Percentiles rank a stretch among this genome's conserved stretches.
These are phyloP conservation scores for Zootermopsis nevadensis DNA, from an alignment of 2,888 invertebrate species.

Conservation along the genomic window DNA sequence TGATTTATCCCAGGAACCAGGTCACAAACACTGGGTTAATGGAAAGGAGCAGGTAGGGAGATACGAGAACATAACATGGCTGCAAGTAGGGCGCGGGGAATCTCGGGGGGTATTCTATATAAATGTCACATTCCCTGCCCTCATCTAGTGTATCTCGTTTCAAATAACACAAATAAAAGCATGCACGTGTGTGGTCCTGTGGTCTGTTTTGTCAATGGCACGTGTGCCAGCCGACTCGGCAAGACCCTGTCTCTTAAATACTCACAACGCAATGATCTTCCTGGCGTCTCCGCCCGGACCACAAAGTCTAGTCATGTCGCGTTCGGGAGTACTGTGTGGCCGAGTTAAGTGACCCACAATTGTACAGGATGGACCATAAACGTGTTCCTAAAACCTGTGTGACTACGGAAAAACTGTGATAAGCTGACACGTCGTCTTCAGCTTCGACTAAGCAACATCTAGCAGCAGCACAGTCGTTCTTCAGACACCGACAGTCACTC, in stretches of 20 bases:
- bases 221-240: not conserved
- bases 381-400: not conserved
- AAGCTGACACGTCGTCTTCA: too few species aligned
- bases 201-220: constrained; percentile 22
- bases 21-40: constrained; percentile 12
- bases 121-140: constrained; percentile 38
- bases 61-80: not conserved
- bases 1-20: constrained; percentile 28
- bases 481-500: too few species aligned
- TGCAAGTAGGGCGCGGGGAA: not conserved
- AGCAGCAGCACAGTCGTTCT: too few species aligned
- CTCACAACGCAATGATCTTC: too few species aligned
- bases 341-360: not conserved
- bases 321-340: not conserved
- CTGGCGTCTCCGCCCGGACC: not conserved
- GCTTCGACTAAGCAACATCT: too few species aligned
- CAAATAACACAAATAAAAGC: constrained; percentile 30
- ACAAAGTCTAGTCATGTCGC: not conserved
- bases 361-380: not conserved
- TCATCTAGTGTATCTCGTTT: not conserved
- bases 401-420: too few species aligned
- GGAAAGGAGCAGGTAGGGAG: not conserved
- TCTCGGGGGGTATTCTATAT: constrained; percentile 9
- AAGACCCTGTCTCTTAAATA: constrained; percentile 11
- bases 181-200: constrained; percentile 25